phyloP scores from a whole-genome alignment of 2,888 invertebrate genomes.

The Ichneumoninae sp. region DNA sequence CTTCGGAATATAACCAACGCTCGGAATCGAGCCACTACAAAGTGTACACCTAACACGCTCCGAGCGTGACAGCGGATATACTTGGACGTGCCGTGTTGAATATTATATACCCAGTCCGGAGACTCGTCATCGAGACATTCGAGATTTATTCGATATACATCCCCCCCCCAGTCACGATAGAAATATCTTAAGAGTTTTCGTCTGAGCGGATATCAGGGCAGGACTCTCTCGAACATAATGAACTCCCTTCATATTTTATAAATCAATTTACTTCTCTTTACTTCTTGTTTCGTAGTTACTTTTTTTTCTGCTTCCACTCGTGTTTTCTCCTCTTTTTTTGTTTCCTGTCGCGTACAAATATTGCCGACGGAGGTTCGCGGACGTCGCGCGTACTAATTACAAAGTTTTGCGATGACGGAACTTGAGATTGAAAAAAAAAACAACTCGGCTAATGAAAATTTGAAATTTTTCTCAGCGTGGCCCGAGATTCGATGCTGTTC shows the following conservation, averaged over 20 bases:
- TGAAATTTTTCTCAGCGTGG: slow-evolving; percentile 49
- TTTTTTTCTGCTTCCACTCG: slow-evolving; percentile 7
- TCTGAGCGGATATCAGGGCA: not conserved
- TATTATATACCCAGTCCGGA: slow-evolving; percentile 10
- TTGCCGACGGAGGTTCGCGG: slow-evolving; percentile 23
- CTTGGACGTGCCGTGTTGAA: slow-evolving; percentile 10
- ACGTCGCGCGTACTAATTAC: slow-evolving; percentile 51
- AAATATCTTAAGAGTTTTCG: slow-evolving; percentile 28
- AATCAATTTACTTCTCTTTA: slow-evolving; percentile 47
- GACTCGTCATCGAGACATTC: slow-evolving; percentile 33
- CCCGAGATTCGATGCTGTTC: slow-evolving; percentile 14
- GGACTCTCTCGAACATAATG: slow-evolving; percentile 24
- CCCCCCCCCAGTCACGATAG: not conserved
- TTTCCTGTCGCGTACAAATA: slow-evolving; percentile 20
- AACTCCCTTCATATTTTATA: slow-evolving; percentile 46
- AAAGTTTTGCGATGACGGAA: slow-evolving; percentile 59
- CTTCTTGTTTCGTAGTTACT: slow-evolving; percentile 1
- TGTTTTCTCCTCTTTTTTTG: not conserved
- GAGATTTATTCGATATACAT: slow-evolving; percentile 45
- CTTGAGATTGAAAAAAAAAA: slow-evolving; percentile 34
- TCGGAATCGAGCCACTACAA: slow-evolving; percentile 15
- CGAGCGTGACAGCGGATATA: slow-evolving; percentile 5
- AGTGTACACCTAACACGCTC: not conserved
- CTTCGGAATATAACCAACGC: slow-evolving; percentile 56
- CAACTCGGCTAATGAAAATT: slow-evolving; percentile 56